Percentiles rank a stretch among this genome's conserved stretches.
Conservation (phyloP, 2,888 invertebrate species). For the Dioctria linearis region DNA sequence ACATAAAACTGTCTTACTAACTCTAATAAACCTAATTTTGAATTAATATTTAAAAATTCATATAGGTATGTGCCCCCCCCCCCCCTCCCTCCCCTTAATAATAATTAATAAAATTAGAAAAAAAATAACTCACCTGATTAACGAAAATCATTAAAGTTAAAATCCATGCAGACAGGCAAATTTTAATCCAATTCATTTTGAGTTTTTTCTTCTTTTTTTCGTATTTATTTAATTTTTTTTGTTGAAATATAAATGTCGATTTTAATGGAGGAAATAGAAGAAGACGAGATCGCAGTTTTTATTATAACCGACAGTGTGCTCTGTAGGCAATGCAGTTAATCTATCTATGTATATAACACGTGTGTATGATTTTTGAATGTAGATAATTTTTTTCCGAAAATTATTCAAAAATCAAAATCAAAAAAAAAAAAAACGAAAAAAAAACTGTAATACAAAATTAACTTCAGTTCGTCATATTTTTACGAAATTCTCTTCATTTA, state of each 20-base stretch:
- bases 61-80: no score
- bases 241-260: background rate
- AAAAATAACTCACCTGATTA: conserved; percentile 66
- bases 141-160: conserved; percentile 67
- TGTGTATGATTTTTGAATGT: no score
- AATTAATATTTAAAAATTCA: no score
- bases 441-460: background rate
- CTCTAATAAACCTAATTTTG: no score
- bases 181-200: conserved; percentile 71
- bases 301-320: no score
- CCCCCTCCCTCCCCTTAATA: no score
- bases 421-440: background rate
- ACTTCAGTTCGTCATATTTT: conserved; percentile 45
- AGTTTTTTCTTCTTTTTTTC: conserved; percentile 5
- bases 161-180: conserved; percentile 69
- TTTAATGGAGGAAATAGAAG: background rate
- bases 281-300: background rate
- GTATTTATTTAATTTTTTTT: no score
- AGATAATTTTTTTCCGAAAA: no score
- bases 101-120: conserved; percentile 8
- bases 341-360: no score
- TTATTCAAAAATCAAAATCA: no score
- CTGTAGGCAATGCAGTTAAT: no score
- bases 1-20: no score
- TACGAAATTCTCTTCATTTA: background rate